Base-by-base conservation (phyloP, 2,797 vertebrate genomes). In the Sebastes glaucus region DNA sequence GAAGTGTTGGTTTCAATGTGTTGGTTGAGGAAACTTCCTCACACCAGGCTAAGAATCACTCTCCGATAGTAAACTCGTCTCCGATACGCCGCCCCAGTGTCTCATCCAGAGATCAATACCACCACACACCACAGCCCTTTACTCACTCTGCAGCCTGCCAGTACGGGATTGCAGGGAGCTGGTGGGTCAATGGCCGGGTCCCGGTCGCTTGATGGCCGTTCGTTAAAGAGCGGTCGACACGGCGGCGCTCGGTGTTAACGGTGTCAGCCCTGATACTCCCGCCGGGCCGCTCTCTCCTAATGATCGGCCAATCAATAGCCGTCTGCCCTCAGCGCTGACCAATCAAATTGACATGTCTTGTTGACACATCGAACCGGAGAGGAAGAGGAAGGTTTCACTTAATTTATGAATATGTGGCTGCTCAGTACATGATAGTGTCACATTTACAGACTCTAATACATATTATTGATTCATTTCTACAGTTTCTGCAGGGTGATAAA, bases 231-330 rank as follows among this genome's bases (percentile, higher is more conserved):
- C 71, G 74, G 90, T 92, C 87, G 75, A 90, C 90, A 74, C 70
- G 80, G 82, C 86, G 64, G 68, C 23, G 74, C 88, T 63, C 23
- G 59, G 84, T 87, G 93, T 91, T 93, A 94, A 91, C 91, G 35
- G 88, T 78, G 89, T 94, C 92, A 84, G 90, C 18, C 75, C 85
- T 25, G 88, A 92, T 93, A 88, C 93, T 93, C 91, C 91, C 89
- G 66, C 84, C 63, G 80, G 79, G 88, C 84, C 82, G 20, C 86
- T 82, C 90, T 55, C 88, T 90, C 84, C 89, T 95, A 95, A 95
- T 89, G 91, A 95, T 91, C 86, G 32, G 71, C 87, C 89, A 86
- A 94, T 96, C 94, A 61, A 95, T 96, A 89, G 73, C 78, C 63
- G 74, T 71, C 91, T 87, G 90, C 69, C 89, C 89, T 93, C 85